phyloP scores from a whole-genome alignment of 2,113 vertebrate genomes.

The Azemiops feae region DNA sequence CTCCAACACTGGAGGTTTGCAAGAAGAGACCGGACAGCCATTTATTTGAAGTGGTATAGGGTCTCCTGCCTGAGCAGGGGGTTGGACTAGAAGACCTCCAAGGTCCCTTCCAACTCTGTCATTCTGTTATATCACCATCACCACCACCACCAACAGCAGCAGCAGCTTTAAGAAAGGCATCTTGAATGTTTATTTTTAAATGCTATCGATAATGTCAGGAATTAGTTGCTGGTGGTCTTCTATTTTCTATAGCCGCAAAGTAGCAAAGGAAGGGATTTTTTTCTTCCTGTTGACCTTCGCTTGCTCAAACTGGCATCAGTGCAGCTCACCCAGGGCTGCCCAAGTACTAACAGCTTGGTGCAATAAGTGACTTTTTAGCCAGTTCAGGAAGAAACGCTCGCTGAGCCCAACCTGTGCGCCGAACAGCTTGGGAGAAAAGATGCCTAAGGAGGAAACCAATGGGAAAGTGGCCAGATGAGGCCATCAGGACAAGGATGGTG shows the following conservation, averaged over 20 bases:
- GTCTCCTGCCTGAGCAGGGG: background rate
- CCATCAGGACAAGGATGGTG: background rate
- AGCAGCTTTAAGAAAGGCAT: background rate
- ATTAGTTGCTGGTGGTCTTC: background rate
- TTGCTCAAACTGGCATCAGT: slow-evolving; percentile 3
- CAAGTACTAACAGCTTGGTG: slow-evolving; percentile 7
- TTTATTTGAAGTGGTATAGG: background rate
- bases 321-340: background rate
- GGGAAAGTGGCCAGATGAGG: background rate
- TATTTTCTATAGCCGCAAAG: too few relatives aligned
- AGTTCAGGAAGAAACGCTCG: background rate
- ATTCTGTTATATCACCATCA: background rate
- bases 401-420: background rate
- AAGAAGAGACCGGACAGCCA: background rate
- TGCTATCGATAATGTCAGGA: too few relatives aligned
- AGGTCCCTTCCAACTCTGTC: background rate
- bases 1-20: background rate
- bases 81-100: background rate
- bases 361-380: background rate
- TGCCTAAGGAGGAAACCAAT: background rate
- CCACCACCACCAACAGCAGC: background rate
- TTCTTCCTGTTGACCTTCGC: background rate
- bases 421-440: slow-evolving; percentile 22
- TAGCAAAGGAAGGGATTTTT: background rate
- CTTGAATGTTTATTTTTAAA: background rate